Base-by-base conservation (phyloP, 2,113 vertebrate species). In the Pampusana beccarii region DNA sequence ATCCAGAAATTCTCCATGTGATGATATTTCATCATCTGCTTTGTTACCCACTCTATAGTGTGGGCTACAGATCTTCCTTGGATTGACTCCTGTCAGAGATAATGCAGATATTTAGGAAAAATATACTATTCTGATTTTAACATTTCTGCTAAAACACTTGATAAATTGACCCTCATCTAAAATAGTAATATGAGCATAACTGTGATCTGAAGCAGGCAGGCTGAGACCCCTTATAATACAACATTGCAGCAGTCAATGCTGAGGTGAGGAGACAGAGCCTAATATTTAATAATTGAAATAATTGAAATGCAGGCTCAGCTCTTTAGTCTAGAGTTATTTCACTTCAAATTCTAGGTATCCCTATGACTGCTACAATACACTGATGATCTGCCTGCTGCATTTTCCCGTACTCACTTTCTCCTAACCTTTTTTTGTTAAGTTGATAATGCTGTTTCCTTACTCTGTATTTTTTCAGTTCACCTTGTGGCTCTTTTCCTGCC, bases 301-400 rank as follows among this genome's bases (percentile, higher is more conserved):
- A 62, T 1, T 40, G 26, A 81, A 93, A 56, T 17, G 18, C 16
- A 72, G 20, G 9, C 18, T 81, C 1, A 0, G 2, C 20, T 90
- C 36, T 81, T 48, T 5, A 56, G 11, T 57, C 40, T 42, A 20
- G 25, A 31, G 38, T 10, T 40, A 18, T 36, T 62, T 81, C 7
- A 5, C 33, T 90, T 78, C 24, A 20, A 19, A 10, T 42, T 79
- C 61, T 70, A 60, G 25, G 7, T 75, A 56, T 34, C 26, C 19
- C 42, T n/a, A 2, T 23, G 36, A 11, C 36, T 46, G n/a, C 62
- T 57, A 44, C 18, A 18, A 44, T 44, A 4, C 0, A 0, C 2
- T 31, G 70, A 36, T n/a, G 21, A 78, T 19, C 56, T 84, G 21
- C 40, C 17, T 29, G 3, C 3, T 62, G 20, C 23, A 11, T 50